phyloP scores from a whole-genome alignment of 1,140 invertebrate species.

The Eumeta japonica region DNA sequence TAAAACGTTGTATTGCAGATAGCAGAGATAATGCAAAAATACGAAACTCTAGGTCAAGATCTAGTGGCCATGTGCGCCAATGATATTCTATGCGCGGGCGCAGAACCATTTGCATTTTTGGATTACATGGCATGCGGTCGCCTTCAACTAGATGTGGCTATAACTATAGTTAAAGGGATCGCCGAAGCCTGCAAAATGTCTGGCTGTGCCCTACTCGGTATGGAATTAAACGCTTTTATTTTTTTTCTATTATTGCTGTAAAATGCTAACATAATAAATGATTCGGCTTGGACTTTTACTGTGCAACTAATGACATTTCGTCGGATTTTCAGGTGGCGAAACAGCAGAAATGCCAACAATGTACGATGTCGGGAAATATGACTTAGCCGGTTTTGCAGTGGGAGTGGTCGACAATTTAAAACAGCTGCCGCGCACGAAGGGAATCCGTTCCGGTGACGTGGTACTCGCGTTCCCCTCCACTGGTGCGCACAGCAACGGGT shows the following conservation, averaged over 20 bases:
- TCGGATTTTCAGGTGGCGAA: slow-evolving; percentile 88
- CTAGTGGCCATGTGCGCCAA: slow-evolving; percentile 98
- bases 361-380: slow-evolving; percentile 79
- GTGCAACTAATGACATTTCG: background rate
- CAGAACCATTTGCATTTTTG: slow-evolving; percentile 92
- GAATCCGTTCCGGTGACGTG: slow-evolving; percentile 71
- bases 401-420: slow-evolving; percentile 76
- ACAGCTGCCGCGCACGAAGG: slow-evolving; percentile 65
- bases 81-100: slow-evolving; percentile 91
- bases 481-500: slow-evolving; percentile 90
- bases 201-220: slow-evolving; percentile 87
- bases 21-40: slow-evolving; percentile 75
- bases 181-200: slow-evolving; percentile 82
- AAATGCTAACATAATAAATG: background rate
- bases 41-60: slow-evolving; percentile 89
- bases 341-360: slow-evolving; percentile 95
- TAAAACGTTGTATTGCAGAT: too few relatives aligned
- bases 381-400: slow-evolving; percentile 91
- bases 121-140: slow-evolving; percentile 95
- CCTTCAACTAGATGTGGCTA: slow-evolving; percentile 74
- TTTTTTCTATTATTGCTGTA: slow-evolving; percentile 2
- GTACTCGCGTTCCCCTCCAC: slow-evolving; percentile 79
- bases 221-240: slow-evolving; percentile 11
- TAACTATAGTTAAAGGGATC: slow-evolving; percentile 80
- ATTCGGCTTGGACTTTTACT: background rate